Percentiles rank a stretch among this genome's conserved stretches.
Conservation (phyloP, 2,797 vertebrate species). For the Cuculus canorus region DNA sequence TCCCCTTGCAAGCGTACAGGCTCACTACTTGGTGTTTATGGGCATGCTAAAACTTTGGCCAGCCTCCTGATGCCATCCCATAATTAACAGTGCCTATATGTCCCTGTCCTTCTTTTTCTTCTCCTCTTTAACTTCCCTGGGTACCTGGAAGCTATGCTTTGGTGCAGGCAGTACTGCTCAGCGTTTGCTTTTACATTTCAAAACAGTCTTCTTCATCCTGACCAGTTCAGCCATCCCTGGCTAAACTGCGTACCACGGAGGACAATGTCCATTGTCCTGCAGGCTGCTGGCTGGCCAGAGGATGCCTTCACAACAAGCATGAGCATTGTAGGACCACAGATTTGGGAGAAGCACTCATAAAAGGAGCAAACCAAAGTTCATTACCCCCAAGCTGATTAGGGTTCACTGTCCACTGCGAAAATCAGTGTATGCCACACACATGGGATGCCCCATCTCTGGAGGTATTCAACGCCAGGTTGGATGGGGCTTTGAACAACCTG, state of each 20-base stretch:
- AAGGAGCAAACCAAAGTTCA: not conserved
- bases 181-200: not conserved
- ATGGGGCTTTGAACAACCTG: too few species aligned
- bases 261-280: constrained; percentile 54
- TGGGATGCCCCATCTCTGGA: too few species aligned
- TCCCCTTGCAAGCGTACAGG: not conserved
- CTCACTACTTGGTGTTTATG: not conserved
- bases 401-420: rapidly evolving
- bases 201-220: not conserved
- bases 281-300: not conserved
- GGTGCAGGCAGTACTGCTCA: not conserved
- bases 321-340: not conserved
- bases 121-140: not conserved
- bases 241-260: not conserved
- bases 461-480: too few species aligned
- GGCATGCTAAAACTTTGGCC: not conserved
- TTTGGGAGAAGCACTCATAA: constrained; percentile 18
- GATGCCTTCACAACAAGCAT: not conserved
- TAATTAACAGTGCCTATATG: not conserved
- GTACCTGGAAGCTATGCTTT: not conserved
- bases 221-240: not conserved
- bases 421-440: not conserved
- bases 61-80: not conserved
- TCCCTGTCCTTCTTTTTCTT: not conserved
- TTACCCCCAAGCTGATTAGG: not conserved